A percentile compares a stretch with the other conserved stretches of the same genome.
Conservation (phyloP, 1,140 invertebrate genomes). For the Phocides pigmalion region DNA sequence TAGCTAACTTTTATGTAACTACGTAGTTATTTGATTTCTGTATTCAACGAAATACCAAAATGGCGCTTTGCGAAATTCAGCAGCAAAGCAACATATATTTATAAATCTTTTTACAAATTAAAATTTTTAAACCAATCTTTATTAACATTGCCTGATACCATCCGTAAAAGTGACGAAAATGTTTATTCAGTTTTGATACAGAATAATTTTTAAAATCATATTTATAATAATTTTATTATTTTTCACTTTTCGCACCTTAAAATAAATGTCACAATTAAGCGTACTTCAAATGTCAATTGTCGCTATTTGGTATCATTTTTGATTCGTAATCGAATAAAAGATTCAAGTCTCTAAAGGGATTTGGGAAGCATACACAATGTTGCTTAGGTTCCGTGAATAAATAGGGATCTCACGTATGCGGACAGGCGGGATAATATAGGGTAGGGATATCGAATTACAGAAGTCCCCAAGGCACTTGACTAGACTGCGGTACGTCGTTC, state of each 20-base stretch:
- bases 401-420: slow-evolving; percentile 53
- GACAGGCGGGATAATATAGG: slow-evolving; percentile 52
- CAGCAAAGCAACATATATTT: background rate
- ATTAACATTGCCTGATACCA: background rate
- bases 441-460: slow-evolving; percentile 44
- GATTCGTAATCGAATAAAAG: slow-evolving; percentile 17
- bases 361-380: slow-evolving; percentile 12
- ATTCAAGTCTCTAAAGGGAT: slow-evolving; percentile 35
- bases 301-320: slow-evolving; percentile 1
- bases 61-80: background rate
- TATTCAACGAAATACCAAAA: background rate
- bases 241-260: no score
- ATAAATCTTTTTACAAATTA: background rate
- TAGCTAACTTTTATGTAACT: no score
- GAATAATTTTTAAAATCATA: no score
- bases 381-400: slow-evolving; percentile 46
- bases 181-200: no score
- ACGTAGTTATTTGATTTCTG: no score
- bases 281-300: slow-evolving; percentile 1
- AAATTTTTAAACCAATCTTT: background rate
- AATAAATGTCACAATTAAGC: slow-evolving; percentile 6
- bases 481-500: slow-evolving; percentile 52
- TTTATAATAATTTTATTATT: no score
- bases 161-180: background rate
- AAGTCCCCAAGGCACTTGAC: slow-evolving; percentile 47